These are phyloP conservation scores for Erythrolamprus reginae DNA, from an alignment of 2,113 vertebrate species.

Conservation along the genomic window DNA sequence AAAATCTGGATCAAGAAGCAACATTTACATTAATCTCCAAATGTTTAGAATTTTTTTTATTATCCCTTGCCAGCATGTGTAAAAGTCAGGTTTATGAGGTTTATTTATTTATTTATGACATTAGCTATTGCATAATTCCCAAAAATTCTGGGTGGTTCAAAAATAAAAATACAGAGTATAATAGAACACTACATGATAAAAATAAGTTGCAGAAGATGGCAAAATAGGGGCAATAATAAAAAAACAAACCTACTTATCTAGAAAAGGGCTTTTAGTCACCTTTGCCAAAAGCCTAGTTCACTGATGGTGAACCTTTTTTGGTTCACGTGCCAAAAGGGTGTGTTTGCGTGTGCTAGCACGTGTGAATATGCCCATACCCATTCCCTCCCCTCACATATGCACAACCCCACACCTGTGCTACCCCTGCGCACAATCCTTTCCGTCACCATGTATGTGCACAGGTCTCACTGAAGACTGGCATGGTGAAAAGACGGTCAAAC, in stretches of 20 bases:
- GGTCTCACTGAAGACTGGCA: too few species aligned
- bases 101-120: background rate
- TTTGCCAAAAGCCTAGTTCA: background rate
- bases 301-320: too few species aligned
- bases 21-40: background rate
- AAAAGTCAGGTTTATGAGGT: background rate
- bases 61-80: background rate
- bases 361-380: too few species aligned
- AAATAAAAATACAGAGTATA: background rate
- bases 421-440: too few species aligned
- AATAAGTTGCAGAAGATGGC: background rate
- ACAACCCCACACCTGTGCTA: too few species aligned
- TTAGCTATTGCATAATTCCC: background rate
- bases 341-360: too few species aligned
- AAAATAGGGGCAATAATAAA: background rate
- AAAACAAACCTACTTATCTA: background rate
- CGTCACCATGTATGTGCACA: too few species aligned
- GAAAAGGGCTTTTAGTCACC: background rate
- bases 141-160: background rate
- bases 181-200: background rate
- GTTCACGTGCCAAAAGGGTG: too few species aligned
- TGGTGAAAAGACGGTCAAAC: too few species aligned
- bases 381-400: too few species aligned
- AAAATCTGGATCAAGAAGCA: background rate
- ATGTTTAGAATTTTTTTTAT: background rate